Evolutionary conservation across 2,797 vertebrate species (phyloP).

Genomic region (Clarias pachynema): DNA sequence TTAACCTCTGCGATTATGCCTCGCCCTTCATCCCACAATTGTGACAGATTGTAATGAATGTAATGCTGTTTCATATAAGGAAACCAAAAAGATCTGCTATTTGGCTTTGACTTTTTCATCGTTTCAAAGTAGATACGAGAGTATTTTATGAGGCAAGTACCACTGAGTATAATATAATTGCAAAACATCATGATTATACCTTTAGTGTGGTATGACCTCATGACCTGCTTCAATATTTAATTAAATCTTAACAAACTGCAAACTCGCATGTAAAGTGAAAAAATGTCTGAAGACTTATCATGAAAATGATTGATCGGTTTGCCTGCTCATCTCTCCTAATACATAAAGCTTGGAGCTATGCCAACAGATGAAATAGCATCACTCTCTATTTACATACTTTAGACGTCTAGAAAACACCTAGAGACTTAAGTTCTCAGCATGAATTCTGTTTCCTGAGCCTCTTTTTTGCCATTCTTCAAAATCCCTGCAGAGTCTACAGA

Average conservation of each 20-base stretch:
- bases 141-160: not conserved
- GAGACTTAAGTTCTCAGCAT: not conserved
- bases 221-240: not conserved
- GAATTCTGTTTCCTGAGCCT: conserved; percentile 7
- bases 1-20: too few species aligned
- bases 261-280: not conserved
- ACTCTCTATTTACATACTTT: conserved; percentile 67
- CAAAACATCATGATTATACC: not conserved
- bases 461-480: conserved; percentile 9
- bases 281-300: conserved; percentile 65
- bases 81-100: not conserved
- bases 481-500: conserved; percentile 27
- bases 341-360: conserved; percentile 53
- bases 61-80: not conserved
- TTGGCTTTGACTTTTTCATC: not conserved
- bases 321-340: conserved; percentile 51
- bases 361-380: conserved; percentile 59
- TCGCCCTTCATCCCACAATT: too few species aligned
- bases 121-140: not conserved
- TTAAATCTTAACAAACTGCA: not conserved
- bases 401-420: conserved; percentile 63
- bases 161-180: not conserved
- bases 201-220: not conserved
- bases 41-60: not conserved
- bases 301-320: conserved; percentile 70